Percentiles rank a stretch among this genome's conserved stretches.
phyloP scores from a whole-genome alignment of 2,797 vertebrate genomes.

The Pelochelys cantorii region DNA sequence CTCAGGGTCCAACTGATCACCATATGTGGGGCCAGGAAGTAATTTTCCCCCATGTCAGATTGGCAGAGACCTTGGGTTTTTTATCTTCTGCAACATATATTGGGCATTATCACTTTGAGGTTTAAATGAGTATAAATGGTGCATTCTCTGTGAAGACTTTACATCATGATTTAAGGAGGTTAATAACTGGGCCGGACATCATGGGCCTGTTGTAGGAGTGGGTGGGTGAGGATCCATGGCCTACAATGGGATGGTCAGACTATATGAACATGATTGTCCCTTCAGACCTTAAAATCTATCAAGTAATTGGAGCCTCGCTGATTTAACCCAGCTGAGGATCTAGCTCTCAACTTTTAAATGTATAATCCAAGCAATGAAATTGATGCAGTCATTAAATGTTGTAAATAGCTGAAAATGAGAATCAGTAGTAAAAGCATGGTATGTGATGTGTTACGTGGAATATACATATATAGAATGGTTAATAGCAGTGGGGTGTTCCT shows the following conservation, averaged over 20 bases:
- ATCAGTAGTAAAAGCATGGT: background rate
- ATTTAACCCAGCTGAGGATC: background rate
- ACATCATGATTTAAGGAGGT: background rate
- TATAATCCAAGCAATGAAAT: background rate
- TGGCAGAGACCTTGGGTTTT: background rate
- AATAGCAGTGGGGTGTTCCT: constrained; percentile 53
- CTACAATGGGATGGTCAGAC: background rate
- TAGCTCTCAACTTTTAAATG: background rate
- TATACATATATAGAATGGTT: constrained; percentile 29
- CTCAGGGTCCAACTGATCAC: background rate
- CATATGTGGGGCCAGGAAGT: background rate
- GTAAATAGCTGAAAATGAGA: background rate
- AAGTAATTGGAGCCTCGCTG: background rate
- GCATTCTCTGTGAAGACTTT: background rate
- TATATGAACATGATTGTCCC: background rate
- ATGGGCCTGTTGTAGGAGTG: background rate
- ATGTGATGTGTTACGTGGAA: background rate
- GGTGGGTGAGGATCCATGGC: background rate
- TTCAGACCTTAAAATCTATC: background rate
- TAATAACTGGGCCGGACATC: background rate
- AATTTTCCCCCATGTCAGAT: background rate
- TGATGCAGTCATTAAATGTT: background rate
- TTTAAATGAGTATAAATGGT: background rate
- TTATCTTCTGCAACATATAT: background rate
- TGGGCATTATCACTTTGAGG: background rate